Conservation (phyloP, 2,888 invertebrate species). For the Synergus umbraculus region DNA sequence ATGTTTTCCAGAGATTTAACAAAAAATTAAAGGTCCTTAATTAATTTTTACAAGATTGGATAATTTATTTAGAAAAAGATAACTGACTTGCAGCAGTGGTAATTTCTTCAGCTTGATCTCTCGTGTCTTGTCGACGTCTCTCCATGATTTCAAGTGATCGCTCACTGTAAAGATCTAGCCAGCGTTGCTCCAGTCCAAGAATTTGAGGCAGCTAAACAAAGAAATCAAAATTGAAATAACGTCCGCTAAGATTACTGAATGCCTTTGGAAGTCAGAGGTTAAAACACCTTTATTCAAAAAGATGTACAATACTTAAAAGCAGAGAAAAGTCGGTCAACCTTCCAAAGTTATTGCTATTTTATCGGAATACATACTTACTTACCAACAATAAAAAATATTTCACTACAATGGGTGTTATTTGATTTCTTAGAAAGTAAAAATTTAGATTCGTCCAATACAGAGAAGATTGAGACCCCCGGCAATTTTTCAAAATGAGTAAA, state of each 20-base stretch:
- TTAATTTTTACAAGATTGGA: slow-evolving; percentile 29
- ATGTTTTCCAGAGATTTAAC: slow-evolving; percentile 30
- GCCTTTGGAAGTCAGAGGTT: slow-evolving; percentile 19
- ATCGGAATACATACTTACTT: slow-evolving; percentile 26
- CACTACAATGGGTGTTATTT: slow-evolving; percentile 11
- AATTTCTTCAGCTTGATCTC: slow-evolving; percentile 96
- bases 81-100: slow-evolving; percentile 83
- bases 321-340: neutral
- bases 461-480: slow-evolving; percentile 74
- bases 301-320: neutral
- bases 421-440: slow-evolving; percentile 19
- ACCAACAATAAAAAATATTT: neutral
- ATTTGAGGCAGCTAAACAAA: slow-evolving; percentile 83
- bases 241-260: slow-evolving; percentile 35
- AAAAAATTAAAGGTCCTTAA: neutral
- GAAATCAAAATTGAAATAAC: slow-evolving; percentile 50
- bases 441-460: slow-evolving; percentile 64
- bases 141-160: slow-evolving; percentile 88
- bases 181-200: slow-evolving; percentile 88
- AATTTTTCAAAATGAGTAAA: slow-evolving; percentile 46
- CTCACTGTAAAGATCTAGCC: slow-evolving; percentile 85
- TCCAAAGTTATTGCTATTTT: slow-evolving; percentile 51
- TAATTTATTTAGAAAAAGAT: slow-evolving; percentile 52
- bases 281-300: neutral
- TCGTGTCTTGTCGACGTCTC: slow-evolving; percentile 92